phyloP scores from a whole-genome alignment of 2,888 invertebrate genomes.

The Slavum lentiscoides region DNA sequence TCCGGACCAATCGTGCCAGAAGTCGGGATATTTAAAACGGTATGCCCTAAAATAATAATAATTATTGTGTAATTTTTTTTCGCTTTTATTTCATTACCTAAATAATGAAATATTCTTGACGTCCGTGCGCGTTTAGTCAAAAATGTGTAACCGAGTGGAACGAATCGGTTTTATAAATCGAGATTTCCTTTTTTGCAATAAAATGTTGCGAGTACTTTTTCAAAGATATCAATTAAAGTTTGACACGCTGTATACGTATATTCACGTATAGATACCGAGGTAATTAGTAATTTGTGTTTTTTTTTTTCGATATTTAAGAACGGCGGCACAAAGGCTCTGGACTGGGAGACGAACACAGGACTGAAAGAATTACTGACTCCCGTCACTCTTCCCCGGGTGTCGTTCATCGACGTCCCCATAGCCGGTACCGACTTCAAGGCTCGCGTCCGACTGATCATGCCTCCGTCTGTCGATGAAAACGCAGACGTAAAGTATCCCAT shows the following conservation, averaged over 20 bases:
- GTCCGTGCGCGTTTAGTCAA: no score
- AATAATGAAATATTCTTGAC: no score
- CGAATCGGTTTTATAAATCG: no score
- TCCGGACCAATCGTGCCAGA: conserved; percentile 84
- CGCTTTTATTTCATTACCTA: no score
- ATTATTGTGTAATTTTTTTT: no score
- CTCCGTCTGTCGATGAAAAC: conserved; percentile 70
- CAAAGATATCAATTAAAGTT: no score
- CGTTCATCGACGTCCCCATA: conserved; percentile 68
- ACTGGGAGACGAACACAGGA: conserved; percentile 72
- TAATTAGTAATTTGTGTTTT: no score
- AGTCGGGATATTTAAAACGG: conserved; percentile 67
- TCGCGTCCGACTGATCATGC: conserved; percentile 74
- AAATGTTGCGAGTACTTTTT: no score
- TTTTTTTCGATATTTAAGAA: conserved; percentile 59
- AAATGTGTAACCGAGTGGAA: no score
- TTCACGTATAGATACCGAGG: no score
- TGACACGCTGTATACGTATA: no score
- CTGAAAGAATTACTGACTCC: conserved; percentile 63
- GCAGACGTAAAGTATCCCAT: conserved; percentile 77
- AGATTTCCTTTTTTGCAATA: no score
- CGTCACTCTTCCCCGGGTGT: conserved; percentile 65
- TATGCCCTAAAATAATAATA: conserved; percentile 58
- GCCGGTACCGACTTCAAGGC: conserved; percentile 67
- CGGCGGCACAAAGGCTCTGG: conserved; percentile 59